These are phyloP conservation scores for Caenorhabditis latens DNA, from an alignment of 1,140 invertebrate species.

Conservation along the genomic window DNA sequence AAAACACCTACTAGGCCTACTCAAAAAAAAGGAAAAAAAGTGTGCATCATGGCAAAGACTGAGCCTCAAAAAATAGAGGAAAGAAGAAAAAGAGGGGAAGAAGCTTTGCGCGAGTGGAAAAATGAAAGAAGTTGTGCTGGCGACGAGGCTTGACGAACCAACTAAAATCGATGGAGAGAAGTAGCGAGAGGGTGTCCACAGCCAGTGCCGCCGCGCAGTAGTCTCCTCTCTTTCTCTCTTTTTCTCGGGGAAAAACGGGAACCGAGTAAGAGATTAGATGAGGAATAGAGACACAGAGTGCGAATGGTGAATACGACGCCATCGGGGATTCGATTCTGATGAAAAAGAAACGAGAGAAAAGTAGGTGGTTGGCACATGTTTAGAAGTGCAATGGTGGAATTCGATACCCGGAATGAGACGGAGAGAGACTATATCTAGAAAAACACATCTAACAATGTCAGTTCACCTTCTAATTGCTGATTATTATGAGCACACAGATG, in stretches of 20 bases:
- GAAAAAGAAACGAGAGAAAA: background rate
- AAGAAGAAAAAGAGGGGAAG: background rate
- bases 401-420: background rate
- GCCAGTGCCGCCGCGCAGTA: conserved; percentile 47
- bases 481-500: no score
- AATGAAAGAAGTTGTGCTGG: conserved; percentile 43
- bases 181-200: conserved; percentile 43
- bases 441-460: no score
- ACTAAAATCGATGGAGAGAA: conserved; percentile 42
- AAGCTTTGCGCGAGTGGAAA: background rate
- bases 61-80: background rate
- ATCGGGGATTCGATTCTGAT: conserved; percentile 22
- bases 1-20: no score
- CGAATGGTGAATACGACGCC: conserved; percentile 7
- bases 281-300: background rate
- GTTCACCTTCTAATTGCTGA: no score
- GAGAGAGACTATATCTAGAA: no score
- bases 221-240: conserved; percentile 39
- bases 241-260: conserved; percentile 29
- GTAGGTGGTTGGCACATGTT: background rate
- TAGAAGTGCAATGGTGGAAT: background rate
- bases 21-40: no score
- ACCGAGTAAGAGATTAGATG: background rate
- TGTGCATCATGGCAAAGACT: no score
- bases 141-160: conserved; percentile 45